Base-by-base conservation (phyloP, 1,140 invertebrate species). In the Ectropis grisescens region DNA sequence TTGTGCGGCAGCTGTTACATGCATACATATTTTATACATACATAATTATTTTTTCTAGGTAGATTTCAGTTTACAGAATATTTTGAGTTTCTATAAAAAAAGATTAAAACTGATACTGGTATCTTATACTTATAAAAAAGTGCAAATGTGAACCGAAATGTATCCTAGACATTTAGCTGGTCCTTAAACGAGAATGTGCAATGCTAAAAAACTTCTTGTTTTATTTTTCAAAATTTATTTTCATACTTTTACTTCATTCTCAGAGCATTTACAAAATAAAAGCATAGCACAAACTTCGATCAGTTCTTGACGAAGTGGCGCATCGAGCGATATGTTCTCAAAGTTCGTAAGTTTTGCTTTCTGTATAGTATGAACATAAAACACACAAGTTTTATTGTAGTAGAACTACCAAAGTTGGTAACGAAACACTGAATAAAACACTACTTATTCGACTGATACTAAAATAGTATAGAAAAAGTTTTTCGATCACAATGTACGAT, bases 141-240 rank as follows among this genome's bases (percentile, higher is more conserved):
- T 19, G 3, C 3, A 19, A 4, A 19, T 7, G 55, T 57, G 53
- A 68, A 70, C 68, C 38, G 53, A 59, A 67, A 64, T 71, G 44
- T 66, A 29, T 25, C 48, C 57, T 68, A 69, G 57, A 62, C 31
- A 38, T 58, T 66, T 80, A 80, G 71, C 68, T 74, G 59, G 66
- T 67, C 68, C 70, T 78, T 47, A 74, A 60, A 68, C 50, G 68
- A 75, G 75, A 80, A 80, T 80, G 75, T 80, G 75, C 72, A 68
- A 78, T 80, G 72, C 75, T 78, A 66, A 72, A n/a, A 41, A 55
- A 71, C 66, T 78, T 78, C 75, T 75, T 79, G 66, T 61, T 66
- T 68, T 79, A 55, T 64, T 68, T 75, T 72, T 57, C 43, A 51
- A n/a, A 56, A 61, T 56, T 69, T 80, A 68, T 74, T 75, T 71